Evolutionary conservation across 2,888 invertebrate species (phyloP).

Genomic region (Caenorhabditis uteleia): DNA sequence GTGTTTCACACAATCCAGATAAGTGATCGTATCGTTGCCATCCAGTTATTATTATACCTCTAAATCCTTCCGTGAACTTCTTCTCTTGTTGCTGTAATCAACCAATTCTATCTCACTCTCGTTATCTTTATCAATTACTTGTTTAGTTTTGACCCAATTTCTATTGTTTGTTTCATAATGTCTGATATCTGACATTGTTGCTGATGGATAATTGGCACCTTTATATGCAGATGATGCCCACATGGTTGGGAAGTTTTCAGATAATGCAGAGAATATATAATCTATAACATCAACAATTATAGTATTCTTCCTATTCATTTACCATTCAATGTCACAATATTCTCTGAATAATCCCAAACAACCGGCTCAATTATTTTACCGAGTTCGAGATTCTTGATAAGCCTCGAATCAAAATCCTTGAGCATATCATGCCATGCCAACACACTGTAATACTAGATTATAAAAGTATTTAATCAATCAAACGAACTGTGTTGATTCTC

Average conservation of each 20-base stretch:
- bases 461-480: neutral
- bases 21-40: constrained; percentile 73
- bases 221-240: constrained; percentile 82
- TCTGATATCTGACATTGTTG: constrained; percentile 69
- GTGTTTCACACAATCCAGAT: constrained; percentile 72
- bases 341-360: constrained; percentile 63
- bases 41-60: constrained; percentile 72
- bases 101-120: neutral
- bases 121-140: constrained; percentile 18
- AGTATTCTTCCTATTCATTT: no score
- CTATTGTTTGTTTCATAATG: constrained; percentile 72
- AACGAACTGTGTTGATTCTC: constrained; percentile 29
- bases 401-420: constrained; percentile 70
- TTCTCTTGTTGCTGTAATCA: constrained; percentile 36
- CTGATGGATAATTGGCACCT: constrained; percentile 58
- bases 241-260: constrained; percentile 77
- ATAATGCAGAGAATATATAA: constrained; percentile 71
- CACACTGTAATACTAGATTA: constrained; percentile 67
- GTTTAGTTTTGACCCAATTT: constrained; percentile 69
- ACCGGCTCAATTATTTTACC: constrained; percentile 60
- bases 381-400: constrained; percentile 45
- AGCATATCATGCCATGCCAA: constrained; percentile 87
- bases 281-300: constrained; percentile 42
- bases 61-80: constrained; percentile 60
- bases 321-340: constrained; percentile 56